Conservation (phyloP, 2,888 invertebrate genomes). For the Andrena trimmerana region DNA sequence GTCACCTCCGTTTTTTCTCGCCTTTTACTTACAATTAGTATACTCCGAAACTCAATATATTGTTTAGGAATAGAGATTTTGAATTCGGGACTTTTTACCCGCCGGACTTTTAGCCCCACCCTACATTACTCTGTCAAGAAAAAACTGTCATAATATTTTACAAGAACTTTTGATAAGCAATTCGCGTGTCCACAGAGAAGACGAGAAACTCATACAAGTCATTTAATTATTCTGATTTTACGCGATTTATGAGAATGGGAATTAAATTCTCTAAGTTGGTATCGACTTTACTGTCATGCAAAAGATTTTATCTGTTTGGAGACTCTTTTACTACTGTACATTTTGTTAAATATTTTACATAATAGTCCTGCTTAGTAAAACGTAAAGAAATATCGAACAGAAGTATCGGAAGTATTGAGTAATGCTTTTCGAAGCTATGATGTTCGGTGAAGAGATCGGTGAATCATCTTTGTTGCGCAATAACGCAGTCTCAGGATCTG, state of each 20-base stretch:
- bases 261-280: constrained; percentile 28
- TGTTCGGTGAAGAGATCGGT: constrained; percentile 44
- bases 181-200: neutral
- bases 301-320: neutral
- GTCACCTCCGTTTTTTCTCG: no score
- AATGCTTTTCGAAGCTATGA: constrained; percentile 12
- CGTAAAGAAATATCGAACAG: neutral
- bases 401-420: neutral
- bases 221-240: constrained; percentile 23
- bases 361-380: no score
- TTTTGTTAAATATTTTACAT: no score
- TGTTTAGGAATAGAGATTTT: no score
- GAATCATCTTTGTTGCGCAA: constrained; percentile 45
- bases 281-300: constrained; percentile 19
- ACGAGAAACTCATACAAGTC: neutral
- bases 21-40: no score
- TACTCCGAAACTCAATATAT: no score
- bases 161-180: neutral
- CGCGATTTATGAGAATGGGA: constrained; percentile 34
- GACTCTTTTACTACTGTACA: neutral
- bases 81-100: no score
- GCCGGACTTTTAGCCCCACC: no score
- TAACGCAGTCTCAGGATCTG: no score
- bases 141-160: no score
- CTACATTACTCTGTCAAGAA: no score